A percentile compares a stretch with the other conserved stretches of the same genome.
Conservation (phyloP, 1,140 invertebrate species). For the Eufriesea mexicana region DNA sequence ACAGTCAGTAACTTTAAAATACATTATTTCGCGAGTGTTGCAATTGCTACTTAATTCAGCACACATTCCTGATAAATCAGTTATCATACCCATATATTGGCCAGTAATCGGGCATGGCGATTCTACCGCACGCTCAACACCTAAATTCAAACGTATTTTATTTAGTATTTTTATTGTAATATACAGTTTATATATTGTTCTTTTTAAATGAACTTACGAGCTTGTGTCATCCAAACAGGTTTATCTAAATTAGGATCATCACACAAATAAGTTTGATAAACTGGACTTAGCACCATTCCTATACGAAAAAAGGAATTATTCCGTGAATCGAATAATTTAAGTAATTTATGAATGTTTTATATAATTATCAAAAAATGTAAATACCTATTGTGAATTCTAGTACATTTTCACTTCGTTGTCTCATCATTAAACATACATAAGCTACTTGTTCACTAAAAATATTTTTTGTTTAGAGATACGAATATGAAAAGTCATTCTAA, state of each 20-base stretch:
- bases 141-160: conserved; percentile 71
- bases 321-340: not conserved
- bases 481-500: not conserved
- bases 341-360: too few relatives aligned
- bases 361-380: conserved; percentile 13
- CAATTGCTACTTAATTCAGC: conserved; percentile 89
- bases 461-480: not conserved
- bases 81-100: conserved; percentile 86
- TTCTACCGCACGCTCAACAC: conserved; percentile 81
- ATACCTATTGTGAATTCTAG: conserved; percentile 84
- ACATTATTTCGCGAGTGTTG: conserved; percentile 87
- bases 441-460: conserved; percentile 85
- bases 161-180: too few relatives aligned
- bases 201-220: conserved; percentile 80
- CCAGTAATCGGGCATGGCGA: conserved; percentile 88
- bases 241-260: conserved; percentile 79
- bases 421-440: conserved; percentile 86
- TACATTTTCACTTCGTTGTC: conserved; percentile 85
- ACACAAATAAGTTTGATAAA: conserved; percentile 75
- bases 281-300: conserved; percentile 72
- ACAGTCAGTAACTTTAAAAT: conserved; percentile 87
- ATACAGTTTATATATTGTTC: not conserved
- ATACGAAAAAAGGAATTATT: conserved; percentile 9
- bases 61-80: conserved; percentile 86
- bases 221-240: conserved; percentile 86